phyloP scores from a whole-genome alignment of 92 coral and sea anemone genomes.

The Scolanthus callimorphus region DNA sequence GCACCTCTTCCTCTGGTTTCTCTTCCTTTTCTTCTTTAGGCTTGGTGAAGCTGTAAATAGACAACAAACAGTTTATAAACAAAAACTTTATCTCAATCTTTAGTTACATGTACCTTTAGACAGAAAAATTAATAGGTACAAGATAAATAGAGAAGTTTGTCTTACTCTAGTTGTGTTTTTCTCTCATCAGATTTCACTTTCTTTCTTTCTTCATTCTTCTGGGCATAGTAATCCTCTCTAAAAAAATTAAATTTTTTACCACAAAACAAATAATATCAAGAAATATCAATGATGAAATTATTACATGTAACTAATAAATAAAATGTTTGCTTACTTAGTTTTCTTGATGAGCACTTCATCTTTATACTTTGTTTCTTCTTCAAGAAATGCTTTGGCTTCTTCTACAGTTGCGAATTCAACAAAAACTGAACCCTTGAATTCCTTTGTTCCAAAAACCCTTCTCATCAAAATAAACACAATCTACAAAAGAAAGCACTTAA shows the following conservation, averaged over 20 bases:
- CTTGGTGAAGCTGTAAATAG: too few species aligned
- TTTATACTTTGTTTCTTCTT: constrained; percentile 40
- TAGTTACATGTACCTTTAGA: too few species aligned
- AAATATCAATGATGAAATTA: too few species aligned
- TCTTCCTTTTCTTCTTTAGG: too few species aligned
- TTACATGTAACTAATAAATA: too few species aligned
- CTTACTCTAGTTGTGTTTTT: constrained; percentile 38
- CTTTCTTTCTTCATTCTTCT: constrained; percentile 40
- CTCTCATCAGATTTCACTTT: constrained; percentile 42
- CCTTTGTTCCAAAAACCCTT: constrained; percentile 22
- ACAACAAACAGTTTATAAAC: too few species aligned
- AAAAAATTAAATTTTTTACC: neutral
- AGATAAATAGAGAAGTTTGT: too few species aligned
- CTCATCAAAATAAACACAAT: constrained; percentile 74
- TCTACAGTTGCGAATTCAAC: constrained; percentile 78
- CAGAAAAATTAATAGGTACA: too few species aligned
- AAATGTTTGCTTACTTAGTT: constrained; percentile 49
- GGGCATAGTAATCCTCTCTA: constrained; percentile 74
- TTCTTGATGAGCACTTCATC: constrained; percentile 77
- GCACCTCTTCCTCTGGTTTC: too few species aligned
- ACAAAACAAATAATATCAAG: too few species aligned
- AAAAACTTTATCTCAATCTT: neutral
- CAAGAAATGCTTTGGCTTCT: constrained; percentile 72
- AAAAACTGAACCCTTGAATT: constrained; percentile 94
- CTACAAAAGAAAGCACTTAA: constrained; percentile 23